Evolutionary conservation across 2,888 invertebrate genomes (phyloP).

Genomic region (Cephus sareptanus): DNA sequence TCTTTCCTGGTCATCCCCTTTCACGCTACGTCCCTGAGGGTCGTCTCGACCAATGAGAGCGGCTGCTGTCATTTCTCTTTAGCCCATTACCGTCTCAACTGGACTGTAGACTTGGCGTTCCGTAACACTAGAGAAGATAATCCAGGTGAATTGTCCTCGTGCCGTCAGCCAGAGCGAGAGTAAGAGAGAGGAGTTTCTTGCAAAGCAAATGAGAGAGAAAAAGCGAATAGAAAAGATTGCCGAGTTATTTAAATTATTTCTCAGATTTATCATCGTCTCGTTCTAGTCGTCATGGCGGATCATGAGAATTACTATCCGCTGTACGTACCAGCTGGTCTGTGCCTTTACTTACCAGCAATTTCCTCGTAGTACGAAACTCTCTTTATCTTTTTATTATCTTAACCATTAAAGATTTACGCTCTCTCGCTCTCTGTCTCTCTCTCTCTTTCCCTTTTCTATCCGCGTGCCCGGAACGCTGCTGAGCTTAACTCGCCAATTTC

Average conservation of each 20-base stretch:
- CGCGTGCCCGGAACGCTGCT: background rate
- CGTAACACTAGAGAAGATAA: background rate
- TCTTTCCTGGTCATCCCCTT: background rate
- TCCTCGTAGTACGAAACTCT: background rate
- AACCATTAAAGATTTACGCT: background rate
- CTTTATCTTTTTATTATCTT: background rate
- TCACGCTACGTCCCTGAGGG: background rate
- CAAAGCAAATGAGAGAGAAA: background rate
- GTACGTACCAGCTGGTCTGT: background rate
- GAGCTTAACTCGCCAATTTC: background rate
- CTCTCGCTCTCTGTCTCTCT: background rate
- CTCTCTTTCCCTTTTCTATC: background rate
- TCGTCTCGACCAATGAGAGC: background rate
- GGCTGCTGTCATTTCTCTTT: background rate
- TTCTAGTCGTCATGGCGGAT: background rate
- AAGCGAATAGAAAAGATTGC: background rate
- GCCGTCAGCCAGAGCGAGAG: background rate
- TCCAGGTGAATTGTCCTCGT: background rate
- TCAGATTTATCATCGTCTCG: background rate
- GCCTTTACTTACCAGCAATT: background rate
- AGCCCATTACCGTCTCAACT: background rate
- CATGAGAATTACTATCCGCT: background rate
- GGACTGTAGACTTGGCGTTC: background rate
- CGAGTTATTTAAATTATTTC: background rate
- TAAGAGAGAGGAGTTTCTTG: background rate